Conservation (phyloP, 2,797 vertebrate species). For the Ispidina picta region DNA sequence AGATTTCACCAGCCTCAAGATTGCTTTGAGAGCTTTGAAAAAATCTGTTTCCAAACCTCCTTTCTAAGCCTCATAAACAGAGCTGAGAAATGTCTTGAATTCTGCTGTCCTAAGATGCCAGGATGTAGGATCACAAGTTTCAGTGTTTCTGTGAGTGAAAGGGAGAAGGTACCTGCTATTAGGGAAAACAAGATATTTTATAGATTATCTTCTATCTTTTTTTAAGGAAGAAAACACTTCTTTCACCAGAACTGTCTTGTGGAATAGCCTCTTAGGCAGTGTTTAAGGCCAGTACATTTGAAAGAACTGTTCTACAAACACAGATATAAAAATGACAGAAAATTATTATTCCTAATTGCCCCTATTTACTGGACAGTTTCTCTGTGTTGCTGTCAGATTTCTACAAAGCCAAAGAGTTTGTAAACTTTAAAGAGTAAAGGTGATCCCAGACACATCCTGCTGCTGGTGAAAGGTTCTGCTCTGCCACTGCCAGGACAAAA, state of each 20-base stretch:
- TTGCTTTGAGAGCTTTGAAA: not conserved
- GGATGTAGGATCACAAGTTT: not conserved
- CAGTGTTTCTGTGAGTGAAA: not conserved
- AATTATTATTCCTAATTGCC: not conserved
- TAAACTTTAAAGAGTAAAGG: slow-evolving; percentile 48
- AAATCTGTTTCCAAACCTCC: not conserved
- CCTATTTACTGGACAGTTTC: not conserved
- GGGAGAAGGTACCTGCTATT: not conserved
- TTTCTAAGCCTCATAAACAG: not conserved
- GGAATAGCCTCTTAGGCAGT: not conserved
- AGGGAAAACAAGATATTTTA: not conserved
- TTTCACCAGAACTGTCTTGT: not conserved
- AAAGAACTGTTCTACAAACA: not conserved
- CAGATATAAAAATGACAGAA: not conserved
- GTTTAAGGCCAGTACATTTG: not conserved
- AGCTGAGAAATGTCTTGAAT: not conserved
- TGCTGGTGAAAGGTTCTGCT: slow-evolving; percentile 53
- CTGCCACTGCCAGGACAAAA: slow-evolving; percentile 51
- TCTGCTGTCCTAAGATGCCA: not conserved
- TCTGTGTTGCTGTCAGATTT: not conserved
- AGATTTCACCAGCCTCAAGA: not conserved
- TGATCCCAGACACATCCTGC: slow-evolving; percentile 19
- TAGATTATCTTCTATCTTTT: not conserved
- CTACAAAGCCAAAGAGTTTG: not conserved
- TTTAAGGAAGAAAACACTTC: not conserved